Conservation (phyloP, 1,140 invertebrate genomes). For the Scaptomyza pallida region DNA sequence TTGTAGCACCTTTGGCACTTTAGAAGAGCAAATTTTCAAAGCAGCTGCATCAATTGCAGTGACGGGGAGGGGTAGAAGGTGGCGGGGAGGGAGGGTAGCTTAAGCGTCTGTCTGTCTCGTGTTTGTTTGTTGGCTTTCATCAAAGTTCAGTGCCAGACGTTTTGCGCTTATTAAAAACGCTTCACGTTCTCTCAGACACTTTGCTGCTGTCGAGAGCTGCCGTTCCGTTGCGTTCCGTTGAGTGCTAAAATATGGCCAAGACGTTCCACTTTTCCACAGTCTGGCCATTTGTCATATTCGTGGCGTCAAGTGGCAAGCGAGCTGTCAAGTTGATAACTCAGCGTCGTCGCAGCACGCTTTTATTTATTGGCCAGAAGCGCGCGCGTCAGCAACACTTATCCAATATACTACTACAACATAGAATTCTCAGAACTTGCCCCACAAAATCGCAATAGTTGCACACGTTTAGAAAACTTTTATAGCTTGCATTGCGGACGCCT, state of each 20-base stretch:
- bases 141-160: constrained; percentile 54
- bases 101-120: not conserved
- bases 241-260: constrained; percentile 64
- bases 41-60: constrained; percentile 50
- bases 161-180: constrained; percentile 73
- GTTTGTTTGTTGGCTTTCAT: constrained; percentile 51
- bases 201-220: constrained; percentile 26
- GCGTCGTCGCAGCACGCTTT: constrained; percentile 21
- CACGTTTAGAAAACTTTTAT: constrained; percentile 31
- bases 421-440: not conserved
- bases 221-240: not conserved
- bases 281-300: constrained; percentile 39
- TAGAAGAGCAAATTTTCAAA: not conserved
- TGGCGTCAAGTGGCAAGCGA: constrained; percentile 31
- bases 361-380: constrained; percentile 38
- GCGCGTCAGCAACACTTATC: constrained; percentile 1
- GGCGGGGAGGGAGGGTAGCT: not conserved
- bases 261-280: constrained; percentile 4
- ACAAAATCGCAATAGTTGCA: constrained; percentile 14
- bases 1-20: constrained; percentile 61
- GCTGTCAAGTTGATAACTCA: constrained; percentile 30
- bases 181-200: constrained; percentile 30
- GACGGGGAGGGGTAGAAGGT: too few relatives aligned
- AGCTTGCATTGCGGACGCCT: constrained; percentile 58
- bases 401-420: constrained; percentile 2